Percentiles rank a stretch among this genome's conserved stretches.
These are phyloP conservation scores for Itoplectis maculator DNA, from an alignment of 2,888 invertebrate genomes.

Conservation along the genomic window DNA sequence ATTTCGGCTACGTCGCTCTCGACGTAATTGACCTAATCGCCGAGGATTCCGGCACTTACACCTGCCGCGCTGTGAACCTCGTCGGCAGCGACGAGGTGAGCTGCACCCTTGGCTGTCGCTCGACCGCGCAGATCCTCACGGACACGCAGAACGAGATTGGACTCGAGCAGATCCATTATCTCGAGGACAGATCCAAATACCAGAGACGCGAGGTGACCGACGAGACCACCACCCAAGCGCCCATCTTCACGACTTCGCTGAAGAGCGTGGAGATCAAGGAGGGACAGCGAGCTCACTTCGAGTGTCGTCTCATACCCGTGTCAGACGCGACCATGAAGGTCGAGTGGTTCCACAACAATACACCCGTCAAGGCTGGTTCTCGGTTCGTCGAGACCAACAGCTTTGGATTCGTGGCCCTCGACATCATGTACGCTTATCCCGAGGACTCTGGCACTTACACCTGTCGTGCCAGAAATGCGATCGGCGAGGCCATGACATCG, in stretches of 20 bases:
- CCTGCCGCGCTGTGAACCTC: constrained; percentile 96
- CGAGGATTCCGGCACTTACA: constrained; percentile 97
- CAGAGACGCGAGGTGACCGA: constrained; percentile 91
- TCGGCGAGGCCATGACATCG: constrained; percentile 97
- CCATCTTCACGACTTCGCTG: constrained; percentile 96
- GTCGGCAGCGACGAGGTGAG: constrained; percentile 95
- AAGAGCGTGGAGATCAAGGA: constrained; percentile 97
- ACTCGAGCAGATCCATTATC: constrained; percentile 94
- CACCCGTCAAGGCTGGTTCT: constrained; percentile 95
- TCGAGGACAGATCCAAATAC: constrained; percentile 94
- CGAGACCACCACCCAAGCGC: constrained; percentile 95
- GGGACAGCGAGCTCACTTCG: constrained; percentile 97
- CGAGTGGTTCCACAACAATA: constrained; percentile 97
- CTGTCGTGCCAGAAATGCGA: constrained; percentile 95
- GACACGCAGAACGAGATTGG: constrained; percentile 95
- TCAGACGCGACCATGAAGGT: constrained; percentile 97
- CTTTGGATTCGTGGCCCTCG: constrained; percentile 98
- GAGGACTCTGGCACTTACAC: constrained; percentile 99
- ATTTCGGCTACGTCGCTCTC: constrained; percentile 99
- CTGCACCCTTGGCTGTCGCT: constrained; percentile 90
- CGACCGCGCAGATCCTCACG: constrained; percentile 92
- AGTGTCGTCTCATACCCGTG: constrained; percentile 96
- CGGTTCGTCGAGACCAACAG: constrained; percentile 98
- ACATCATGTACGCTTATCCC: constrained; percentile 97
- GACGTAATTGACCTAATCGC: constrained; percentile 98